phyloP scores from a whole-genome alignment of 2,888 invertebrate genomes.

The Zele albiditarsus region DNA sequence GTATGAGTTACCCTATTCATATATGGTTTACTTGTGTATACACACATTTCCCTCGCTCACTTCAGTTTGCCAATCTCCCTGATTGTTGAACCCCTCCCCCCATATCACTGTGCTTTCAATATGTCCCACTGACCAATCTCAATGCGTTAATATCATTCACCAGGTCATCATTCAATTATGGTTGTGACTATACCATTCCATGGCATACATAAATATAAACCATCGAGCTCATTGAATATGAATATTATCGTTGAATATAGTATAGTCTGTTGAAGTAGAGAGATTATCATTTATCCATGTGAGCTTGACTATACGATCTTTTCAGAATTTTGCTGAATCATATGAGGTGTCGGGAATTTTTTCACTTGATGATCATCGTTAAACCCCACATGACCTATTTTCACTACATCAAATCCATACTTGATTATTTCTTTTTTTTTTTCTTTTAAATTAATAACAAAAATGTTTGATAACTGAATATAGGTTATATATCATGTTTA shows the following conservation, averaged over 20 bases:
- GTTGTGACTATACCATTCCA: constrained; percentile 45
- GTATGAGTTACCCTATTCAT: constrained; percentile 38
- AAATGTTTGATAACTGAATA: constrained; percentile 3
- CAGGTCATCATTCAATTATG: constrained; percentile 66
- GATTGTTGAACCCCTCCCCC: constrained; percentile 47
- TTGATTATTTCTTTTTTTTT: neutral
- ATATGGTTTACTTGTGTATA: neutral
- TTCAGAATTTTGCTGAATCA: constrained; percentile 33
- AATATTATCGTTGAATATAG: constrained; percentile 57
- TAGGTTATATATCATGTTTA: constrained; percentile 21
- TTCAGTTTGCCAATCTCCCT: constrained; percentile 32
- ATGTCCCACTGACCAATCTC: constrained; percentile 63
- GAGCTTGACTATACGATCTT: constrained; percentile 9
- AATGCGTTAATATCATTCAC: constrained; percentile 67
- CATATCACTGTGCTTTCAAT: constrained; percentile 58
- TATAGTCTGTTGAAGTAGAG: constrained; percentile 20
- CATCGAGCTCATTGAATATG: constrained; percentile 59
- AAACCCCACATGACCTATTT: neutral
- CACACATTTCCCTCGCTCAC: constrained; percentile 17
- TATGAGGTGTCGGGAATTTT: neutral
- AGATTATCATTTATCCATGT: constrained; percentile 49
- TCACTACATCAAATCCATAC: neutral
- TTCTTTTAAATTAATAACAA: neutral
- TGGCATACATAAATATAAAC: constrained; percentile 53
- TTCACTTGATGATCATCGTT: neutral